phyloP scores from a whole-genome alignment of 2,113 vertebrate species.

The Engystomops pustulosus region DNA sequence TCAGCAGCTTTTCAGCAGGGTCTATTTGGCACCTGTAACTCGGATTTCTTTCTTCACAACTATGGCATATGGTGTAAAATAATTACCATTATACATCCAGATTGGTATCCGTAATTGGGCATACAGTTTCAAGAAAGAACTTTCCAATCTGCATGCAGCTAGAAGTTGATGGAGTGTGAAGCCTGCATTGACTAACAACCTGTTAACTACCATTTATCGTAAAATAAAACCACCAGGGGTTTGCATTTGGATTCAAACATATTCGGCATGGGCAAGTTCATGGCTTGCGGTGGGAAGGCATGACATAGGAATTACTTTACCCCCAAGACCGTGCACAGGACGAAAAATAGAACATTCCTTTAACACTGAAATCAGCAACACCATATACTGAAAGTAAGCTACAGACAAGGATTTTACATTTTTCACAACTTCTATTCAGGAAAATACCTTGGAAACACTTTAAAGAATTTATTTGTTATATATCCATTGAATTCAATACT shows the following conservation, averaged over 20 bases:
- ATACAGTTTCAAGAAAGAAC: no score
- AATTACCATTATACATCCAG: no score
- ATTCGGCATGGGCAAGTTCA: not conserved
- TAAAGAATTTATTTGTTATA: not conserved
- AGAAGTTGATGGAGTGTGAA: not conserved
- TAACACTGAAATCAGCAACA: not conserved
- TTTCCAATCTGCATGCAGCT: not conserved
- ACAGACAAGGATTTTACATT: not conserved
- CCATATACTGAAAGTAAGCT: not conserved
- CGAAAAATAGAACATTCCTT: not conserved
- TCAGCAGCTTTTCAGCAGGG: no score
- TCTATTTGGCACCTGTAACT: no score
- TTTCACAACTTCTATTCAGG: not conserved
- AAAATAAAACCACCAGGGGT: not conserved
- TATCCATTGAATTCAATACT: not conserved
- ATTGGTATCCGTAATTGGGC: no score
- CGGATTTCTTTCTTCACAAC: no score
- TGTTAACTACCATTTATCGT: not conserved
- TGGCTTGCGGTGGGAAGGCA: not conserved
- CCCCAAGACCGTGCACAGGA: not conserved
- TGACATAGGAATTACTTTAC: not conserved
- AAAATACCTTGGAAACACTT: slow-evolving; percentile 12
- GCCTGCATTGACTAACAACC: not conserved
- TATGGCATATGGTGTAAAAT: no score
- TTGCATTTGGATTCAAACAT: not conserved